phyloP scores from a whole-genome alignment of 2,888 invertebrate species.

The Branchipolynoe longqiensis region DNA sequence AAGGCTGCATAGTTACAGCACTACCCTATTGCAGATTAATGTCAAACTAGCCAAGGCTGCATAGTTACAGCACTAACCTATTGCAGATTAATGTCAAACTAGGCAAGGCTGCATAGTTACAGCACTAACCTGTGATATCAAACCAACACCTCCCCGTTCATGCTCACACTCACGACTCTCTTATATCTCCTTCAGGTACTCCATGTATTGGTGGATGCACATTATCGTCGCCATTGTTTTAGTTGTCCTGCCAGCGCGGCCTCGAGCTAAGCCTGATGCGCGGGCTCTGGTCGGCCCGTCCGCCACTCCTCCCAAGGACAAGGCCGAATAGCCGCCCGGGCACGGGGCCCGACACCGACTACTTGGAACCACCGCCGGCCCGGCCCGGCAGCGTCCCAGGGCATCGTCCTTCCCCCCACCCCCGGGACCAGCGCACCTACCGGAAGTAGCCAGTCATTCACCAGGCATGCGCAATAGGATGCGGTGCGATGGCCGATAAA shows the following conservation, averaged over 20 bases:
- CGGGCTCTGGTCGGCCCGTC: no score
- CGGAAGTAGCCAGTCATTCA: no score
- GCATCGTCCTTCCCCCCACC: no score
- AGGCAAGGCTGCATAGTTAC: no score
- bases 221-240: slow-evolving; percentile 51
- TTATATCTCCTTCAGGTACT: slow-evolving; percentile 60
- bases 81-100: no score
- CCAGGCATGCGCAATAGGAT: no score
- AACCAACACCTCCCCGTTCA: background rate
- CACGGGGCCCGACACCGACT: background rate
- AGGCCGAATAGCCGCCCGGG: background rate
- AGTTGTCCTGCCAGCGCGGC: slow-evolving; percentile 54
- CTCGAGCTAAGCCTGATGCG: background rate
- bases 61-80: background rate
- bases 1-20: no score
- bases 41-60: background rate
- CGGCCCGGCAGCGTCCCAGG: background rate
- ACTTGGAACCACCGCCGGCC: background rate
- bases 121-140: no score
- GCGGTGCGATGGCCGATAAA: no score
- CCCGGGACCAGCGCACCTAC: no score
- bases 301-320: background rate
- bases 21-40: no score
- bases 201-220: slow-evolving; percentile 65
- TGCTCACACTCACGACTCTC: background rate